These are phyloP conservation scores for Drosophila yooni DNA, from an alignment of 2,888 invertebrate species.

Conservation along the genomic window DNA sequence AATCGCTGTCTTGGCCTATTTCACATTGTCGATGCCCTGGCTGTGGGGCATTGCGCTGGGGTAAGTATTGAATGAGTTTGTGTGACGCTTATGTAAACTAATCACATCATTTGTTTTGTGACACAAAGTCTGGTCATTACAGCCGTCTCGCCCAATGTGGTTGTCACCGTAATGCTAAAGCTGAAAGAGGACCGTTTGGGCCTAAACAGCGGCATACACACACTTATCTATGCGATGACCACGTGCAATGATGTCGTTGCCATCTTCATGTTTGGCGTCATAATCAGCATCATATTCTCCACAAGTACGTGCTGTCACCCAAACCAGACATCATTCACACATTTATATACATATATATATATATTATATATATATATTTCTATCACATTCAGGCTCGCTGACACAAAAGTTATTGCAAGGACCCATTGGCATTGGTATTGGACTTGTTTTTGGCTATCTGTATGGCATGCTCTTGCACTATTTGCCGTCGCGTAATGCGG, in stretches of 20 bases:
- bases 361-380: slow-evolving; percentile 18
- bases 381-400: slow-evolving; percentile 83
- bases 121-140: slow-evolving; percentile 87
- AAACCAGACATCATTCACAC: background rate
- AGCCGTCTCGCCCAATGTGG: slow-evolving; percentile 91
- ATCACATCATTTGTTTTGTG: slow-evolving; percentile 19
- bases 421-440: slow-evolving; percentile 87
- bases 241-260: slow-evolving; percentile 92
- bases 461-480: slow-evolving; percentile 88
- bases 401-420: slow-evolving; percentile 86
- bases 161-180: slow-evolving; percentile 89
- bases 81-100: slow-evolving; percentile 6
- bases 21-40: slow-evolving; percentile 87
- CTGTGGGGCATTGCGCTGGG: slow-evolving; percentile 87
- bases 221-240: slow-evolving; percentile 87
- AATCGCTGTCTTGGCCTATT: slow-evolving; percentile 86
- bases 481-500: slow-evolving; percentile 86
- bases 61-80: slow-evolving; percentile 79
- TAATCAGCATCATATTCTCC: slow-evolving; percentile 88
- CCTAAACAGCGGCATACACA: slow-evolving; percentile 90
- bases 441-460: slow-evolving; percentile 87
- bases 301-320: slow-evolving; percentile 85
- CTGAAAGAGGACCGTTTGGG: slow-evolving; percentile 87
- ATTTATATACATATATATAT: background rate
- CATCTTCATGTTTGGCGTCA: slow-evolving; percentile 90